Percentiles rank a stretch among this genome's conserved stretches.
Evolutionary conservation across 2,888 invertebrate species (phyloP).

Genomic region (Drosophila trichaetosa): DNA sequence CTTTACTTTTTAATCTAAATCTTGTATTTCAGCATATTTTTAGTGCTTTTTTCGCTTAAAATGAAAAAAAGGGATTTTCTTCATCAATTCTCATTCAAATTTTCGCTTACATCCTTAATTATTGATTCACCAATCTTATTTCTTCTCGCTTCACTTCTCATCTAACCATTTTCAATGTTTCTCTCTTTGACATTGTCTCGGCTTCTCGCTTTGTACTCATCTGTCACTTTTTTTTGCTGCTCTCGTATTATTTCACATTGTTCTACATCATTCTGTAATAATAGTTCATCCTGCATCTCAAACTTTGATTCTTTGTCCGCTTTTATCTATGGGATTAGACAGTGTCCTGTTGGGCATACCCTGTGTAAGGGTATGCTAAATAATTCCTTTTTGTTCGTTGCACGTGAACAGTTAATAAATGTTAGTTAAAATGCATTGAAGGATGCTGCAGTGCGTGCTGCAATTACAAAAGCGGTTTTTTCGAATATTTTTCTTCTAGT

Average conservation of each 20-base stretch:
- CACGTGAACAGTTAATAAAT: slow-evolving; percentile 79
- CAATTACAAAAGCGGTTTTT: slow-evolving; percentile 56
- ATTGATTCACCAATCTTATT: background rate
- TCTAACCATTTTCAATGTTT: background rate
- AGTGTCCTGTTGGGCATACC: background rate
- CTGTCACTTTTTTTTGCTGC: background rate
- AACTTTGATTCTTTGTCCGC: background rate
- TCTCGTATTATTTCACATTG: background rate
- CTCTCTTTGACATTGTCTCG: background rate
- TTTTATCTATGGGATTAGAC: background rate
- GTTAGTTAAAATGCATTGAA: slow-evolving; percentile 68
- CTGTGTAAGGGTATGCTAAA: slow-evolving; percentile 19
- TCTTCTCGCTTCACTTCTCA: background rate
- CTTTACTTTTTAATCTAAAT: background rate
- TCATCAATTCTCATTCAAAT: background rate
- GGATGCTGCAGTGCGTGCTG: slow-evolving; percentile 65
- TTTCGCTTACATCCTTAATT: background rate
- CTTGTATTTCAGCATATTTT: background rate
- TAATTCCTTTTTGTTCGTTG: slow-evolving; percentile 58
- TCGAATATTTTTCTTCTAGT: background rate
- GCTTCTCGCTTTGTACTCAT: background rate
- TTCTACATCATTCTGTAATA: background rate
- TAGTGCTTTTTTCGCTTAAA: background rate
- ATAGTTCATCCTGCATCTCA: background rate
- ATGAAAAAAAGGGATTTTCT: background rate